Evolutionary conservation across 1,140 invertebrate species (phyloP).

Genomic region (Brachionus paranguensis): DNA sequence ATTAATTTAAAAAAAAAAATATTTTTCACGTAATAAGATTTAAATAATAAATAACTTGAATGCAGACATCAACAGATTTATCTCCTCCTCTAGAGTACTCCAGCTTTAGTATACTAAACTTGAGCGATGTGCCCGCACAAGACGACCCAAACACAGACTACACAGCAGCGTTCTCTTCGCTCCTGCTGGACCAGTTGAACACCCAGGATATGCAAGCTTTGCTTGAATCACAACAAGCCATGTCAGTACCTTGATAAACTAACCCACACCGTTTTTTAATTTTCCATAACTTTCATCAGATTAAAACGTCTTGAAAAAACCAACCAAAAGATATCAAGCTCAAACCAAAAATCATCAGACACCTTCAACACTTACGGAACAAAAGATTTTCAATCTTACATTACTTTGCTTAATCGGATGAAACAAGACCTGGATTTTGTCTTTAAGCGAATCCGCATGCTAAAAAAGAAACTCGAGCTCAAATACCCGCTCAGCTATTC

Average conservation of each 20-base stretch:
- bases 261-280: background rate
- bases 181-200: background rate
- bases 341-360: background rate
- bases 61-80: background rate
- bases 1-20: background rate
- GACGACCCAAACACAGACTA: background rate
- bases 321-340: background rate
- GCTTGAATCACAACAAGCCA: background rate
- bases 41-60: background rate
- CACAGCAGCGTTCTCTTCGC: background rate
- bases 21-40: background rate
- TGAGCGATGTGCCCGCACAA: background rate
- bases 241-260: background rate
- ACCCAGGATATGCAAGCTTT: conserved; percentile 1
- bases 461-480: conserved; percentile 31
- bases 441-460: background rate
- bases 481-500: conserved; percentile 1
- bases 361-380: background rate
- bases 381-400: conserved; percentile 35
- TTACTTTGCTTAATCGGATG: conserved; percentile 1
- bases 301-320: conserved; percentile 4
- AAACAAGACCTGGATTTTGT: conserved; percentile 17
- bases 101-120: background rate
- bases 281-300: background rate
- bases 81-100: background rate